Base-by-base conservation (phyloP, 2,113 vertebrate species). In the Centrocercus urophasianus region DNA sequence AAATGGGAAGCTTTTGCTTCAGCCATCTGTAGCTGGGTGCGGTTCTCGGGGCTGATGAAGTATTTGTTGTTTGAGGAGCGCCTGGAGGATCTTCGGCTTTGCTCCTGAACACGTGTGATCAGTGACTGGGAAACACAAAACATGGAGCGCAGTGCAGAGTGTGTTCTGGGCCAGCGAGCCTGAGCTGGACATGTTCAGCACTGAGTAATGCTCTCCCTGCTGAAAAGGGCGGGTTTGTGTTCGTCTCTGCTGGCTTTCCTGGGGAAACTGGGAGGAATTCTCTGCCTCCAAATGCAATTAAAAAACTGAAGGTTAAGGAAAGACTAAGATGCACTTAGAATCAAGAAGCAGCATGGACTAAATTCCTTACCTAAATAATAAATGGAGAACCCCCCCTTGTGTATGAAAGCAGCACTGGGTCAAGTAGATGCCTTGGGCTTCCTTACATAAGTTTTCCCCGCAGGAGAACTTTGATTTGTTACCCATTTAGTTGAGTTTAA, bases 1-100 rank as follows among this genome's bases (percentile, higher is more conserved):
- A 90, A 94, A 93, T 65, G 52, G 79, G 38, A 91, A 88, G 56
- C 67, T 70, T 95, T 79, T 90, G 64, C 79, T 93, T 61, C 56
- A 86, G 69, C 85, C 91, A 90, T 93, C 91, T 95, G 93, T 72
- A 71, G 75, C 72, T 70, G 89, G 94, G 93, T 74, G 95, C 52
- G 89, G 69, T 40, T 15, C 79, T 87, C 50, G 5, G 84, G 60
- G 36, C 24, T 57, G 89, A 83, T 91, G 94, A 80, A 93, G 89
- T 85, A 74, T 88, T 95, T 91, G 60, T 73, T 87, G 74, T 87
- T 89, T 0, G 7, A 77, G 79, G 71, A 89, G 71, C 11, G 74
- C 87, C 84, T 95, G 38, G 21, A 83, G 84, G 91, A 85, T 74
- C 47, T 59, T 43, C 2, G 5, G 54, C 72, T 60, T 61, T 89